Percentiles rank a stretch among this genome's conserved stretches.
phyloP scores from a whole-genome alignment of 2,113 vertebrate genomes.

The Conger conger region DNA sequence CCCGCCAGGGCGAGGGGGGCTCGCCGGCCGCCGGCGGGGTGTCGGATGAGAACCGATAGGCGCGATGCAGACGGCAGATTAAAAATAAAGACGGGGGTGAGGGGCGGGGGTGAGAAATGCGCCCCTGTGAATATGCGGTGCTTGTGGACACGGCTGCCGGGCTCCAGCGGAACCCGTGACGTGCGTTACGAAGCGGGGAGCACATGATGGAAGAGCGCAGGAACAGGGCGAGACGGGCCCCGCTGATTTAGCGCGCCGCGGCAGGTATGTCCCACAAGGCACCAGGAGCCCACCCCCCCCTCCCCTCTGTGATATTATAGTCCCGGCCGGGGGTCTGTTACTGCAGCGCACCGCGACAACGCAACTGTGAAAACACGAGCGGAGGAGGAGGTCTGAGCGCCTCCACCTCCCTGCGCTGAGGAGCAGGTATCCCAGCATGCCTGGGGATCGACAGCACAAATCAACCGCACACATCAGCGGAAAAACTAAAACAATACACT shows the following conservation, averaged over 20 bases:
- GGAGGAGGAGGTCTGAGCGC: neutral
- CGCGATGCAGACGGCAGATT: neutral
- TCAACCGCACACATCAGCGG: no score
- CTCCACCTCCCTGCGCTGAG: neutral
- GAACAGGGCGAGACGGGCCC: slow-evolving; percentile 3
- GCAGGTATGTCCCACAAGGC: neutral
- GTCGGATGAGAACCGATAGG: neutral
- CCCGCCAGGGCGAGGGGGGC: neutral
- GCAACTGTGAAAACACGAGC: neutral
- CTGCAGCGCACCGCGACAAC: neutral
- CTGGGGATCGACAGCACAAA: no score
- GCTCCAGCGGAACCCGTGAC: neutral
- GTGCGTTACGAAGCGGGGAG: neutral
- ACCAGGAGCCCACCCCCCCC: neutral
- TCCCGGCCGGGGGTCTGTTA: neutral
- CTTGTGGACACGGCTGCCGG: neutral
- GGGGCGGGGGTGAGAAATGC: neutral
- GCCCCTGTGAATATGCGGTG: neutral
- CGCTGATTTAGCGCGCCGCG: neutral
- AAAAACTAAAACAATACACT: no score
- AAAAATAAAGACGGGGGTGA: neutral
- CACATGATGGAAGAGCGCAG: neutral
- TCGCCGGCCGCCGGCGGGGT: neutral
- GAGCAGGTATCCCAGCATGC: no score
- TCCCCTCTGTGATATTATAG: neutral